phyloP scores from a whole-genome alignment of 37 sponge, comb jelly and placozoan species.

The Dysidea cf. avara region DNA sequence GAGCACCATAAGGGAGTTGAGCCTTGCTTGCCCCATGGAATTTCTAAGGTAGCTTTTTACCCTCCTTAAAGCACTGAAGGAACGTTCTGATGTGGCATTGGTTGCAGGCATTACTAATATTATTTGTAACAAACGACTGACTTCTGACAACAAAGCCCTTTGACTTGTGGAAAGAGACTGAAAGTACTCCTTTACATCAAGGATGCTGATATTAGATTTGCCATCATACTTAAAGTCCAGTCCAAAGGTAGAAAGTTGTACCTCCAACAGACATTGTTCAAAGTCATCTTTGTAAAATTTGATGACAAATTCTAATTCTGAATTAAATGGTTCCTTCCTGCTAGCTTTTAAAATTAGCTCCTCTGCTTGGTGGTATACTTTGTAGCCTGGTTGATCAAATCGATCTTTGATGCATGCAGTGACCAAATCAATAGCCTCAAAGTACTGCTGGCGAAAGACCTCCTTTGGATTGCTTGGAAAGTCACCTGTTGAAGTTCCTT shows the following conservation, averaged over 20 bases:
- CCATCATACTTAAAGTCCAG: conserved; percentile 4
- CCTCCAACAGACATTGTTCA: no score
- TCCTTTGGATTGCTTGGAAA: conserved; percentile 12
- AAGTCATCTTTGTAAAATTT: conserved; percentile 42
- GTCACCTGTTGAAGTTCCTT: conserved; percentile 16
- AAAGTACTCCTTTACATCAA: conserved; percentile 25
- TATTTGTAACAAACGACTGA: no score
- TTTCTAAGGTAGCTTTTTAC: no score
- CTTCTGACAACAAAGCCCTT: no score
- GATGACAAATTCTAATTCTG: conserved; percentile 16
- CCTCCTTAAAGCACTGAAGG: conserved; percentile 43
- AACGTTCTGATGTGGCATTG: conserved; percentile 49
- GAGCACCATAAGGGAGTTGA: no score
- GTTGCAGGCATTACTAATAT: no score
- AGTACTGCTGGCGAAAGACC: conserved; percentile 15
- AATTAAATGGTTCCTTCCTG: no score
- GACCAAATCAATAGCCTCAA: no score
- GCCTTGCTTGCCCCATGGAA: no score
- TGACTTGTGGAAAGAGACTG: conserved; percentile 17
- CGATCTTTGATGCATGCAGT: conserved; percentile 46
- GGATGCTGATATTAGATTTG: conserved; percentile 15
- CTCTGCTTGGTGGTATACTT: no score
- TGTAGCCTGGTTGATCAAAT: conserved; percentile 69
- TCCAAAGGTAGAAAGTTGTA: conserved; percentile 28
- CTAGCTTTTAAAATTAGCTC: no score